Base-by-base conservation (phyloP, 2,113 vertebrate species). In the Aythya baeri region DNA sequence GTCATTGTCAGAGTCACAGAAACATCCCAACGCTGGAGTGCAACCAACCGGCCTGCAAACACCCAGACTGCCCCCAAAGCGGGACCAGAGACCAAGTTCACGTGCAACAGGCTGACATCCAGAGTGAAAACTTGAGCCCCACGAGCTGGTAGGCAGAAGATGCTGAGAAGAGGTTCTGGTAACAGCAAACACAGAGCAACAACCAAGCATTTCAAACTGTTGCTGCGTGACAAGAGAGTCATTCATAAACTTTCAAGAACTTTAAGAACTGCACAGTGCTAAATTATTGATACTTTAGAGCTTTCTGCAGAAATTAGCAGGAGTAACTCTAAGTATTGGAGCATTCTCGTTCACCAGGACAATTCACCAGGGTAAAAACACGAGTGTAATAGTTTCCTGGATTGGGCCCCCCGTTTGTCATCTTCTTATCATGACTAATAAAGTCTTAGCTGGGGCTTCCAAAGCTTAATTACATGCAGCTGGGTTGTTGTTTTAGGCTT, bases 401-500 rank as follows among this genome's bases (percentile, higher is more conserved):
- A 80, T 36, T 66, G 18, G 27, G 66, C n/a, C 27, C 29, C 52
- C 27, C 20, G 15, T 89, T 61, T 70, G 67, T 94, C 62, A 83
- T 91, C 49, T 31, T 72, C 54, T 79, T 68, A n/a, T 55, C n/a
- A 59, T 85, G 87, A 88, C n/a, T 88, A 83, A 87, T 49, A 5
- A 5, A 18, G 70, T 41, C 65, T 66, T 59, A 59, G 10, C 0
- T 2, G 1, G 8, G 57, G 17, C 26, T 94, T 91, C 71, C 72
- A 95, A 93, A 83, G 59, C 17, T 66, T 92, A 68, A 93, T 95
- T 83, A 59, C 22, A 73, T 10, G 26, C 89, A 94, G 73, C 7
- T 86, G 87, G 22, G 18, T 66, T 88, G n/a, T 26, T 34, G n/a
- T 27, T 63, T 63, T 63, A 36, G 36, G 26, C 38, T 63, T 27